Evolutionary conservation across 2,113 vertebrate species (phyloP).

Genomic region (Galeopterus variegatus): DNA sequence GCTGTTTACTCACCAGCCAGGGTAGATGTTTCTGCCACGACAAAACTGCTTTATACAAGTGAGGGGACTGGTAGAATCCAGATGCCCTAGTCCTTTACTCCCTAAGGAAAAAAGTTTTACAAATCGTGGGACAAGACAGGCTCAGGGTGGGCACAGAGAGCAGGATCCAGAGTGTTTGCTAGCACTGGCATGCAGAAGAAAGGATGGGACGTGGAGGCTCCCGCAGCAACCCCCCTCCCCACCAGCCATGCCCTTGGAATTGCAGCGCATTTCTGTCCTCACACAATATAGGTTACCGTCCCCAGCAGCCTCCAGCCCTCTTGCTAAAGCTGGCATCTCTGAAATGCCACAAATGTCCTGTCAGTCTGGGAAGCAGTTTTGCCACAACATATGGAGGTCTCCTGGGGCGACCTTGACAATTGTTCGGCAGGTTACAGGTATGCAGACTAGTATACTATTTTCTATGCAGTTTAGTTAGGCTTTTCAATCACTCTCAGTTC

Average conservation of each 20-base stretch:
- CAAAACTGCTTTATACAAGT: no score
- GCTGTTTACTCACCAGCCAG: neutral
- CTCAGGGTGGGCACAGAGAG: neutral
- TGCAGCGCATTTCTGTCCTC: neutral
- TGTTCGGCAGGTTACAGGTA: slow-evolving; percentile 32
- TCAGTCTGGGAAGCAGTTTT: slow-evolving; percentile 18
- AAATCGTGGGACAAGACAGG: neutral
- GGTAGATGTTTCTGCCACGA: neutral
- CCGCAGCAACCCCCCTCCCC: neutral
- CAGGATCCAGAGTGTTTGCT: neutral
- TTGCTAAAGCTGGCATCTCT: neutral
- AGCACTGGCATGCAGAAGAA: neutral
- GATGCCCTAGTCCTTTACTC: neutral
- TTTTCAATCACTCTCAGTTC: neutral
- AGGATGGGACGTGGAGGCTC: neutral
- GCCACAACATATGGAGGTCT: neutral
- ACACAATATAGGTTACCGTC: neutral
- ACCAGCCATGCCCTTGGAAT: neutral
- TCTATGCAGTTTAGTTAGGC: neutral
- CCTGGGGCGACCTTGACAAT: neutral
- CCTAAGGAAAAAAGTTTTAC: neutral
- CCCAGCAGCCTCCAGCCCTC: neutral
- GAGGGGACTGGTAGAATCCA: neutral
- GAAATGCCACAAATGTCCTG: neutral
- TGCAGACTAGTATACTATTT: neutral